These are phyloP conservation scores for Creontiades dilutus DNA, from an alignment of 2,888 invertebrate species.

Conservation along the genomic window DNA sequence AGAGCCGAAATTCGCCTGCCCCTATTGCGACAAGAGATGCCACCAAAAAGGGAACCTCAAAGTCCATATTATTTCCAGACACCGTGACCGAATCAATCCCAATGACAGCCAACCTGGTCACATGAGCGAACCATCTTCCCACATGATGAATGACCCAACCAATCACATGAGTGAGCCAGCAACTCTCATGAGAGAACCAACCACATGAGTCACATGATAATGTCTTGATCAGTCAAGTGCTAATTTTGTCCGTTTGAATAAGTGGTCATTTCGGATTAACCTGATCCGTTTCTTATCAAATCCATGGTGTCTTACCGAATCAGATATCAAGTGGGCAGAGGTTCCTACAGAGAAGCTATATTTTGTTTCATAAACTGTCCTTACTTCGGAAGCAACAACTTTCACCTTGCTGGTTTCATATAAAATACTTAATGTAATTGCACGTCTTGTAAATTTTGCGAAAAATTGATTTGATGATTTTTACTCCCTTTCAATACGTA, in stretches of 20 bases:
- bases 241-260: neutral
- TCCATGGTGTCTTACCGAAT: neutral
- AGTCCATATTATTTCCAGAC: conserved; percentile 75
- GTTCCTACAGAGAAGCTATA: neutral
- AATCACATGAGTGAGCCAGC: neutral
- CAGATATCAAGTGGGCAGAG: neutral
- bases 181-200: conserved; percentile 1
- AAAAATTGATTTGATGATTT: no score
- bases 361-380: no score
- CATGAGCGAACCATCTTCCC: neutral
- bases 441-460: no score
- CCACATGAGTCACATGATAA: conserved; percentile 1
- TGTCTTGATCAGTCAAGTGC: neutral
- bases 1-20: conserved; percentile 77
- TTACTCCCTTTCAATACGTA: no score
- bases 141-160: neutral
- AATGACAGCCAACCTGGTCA: conserved; percentile 29
- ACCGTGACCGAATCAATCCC: conserved; percentile 73
- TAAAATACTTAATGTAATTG: no score
- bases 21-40: conserved; percentile 77
- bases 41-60: conserved; percentile 77
- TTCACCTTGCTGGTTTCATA: no score
- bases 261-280: neutral
- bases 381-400: no score
- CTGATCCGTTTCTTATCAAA: no score